Evolutionary conservation across 2,888 invertebrate species (phyloP).

Genomic region (Sthenelais limicola): DNA sequence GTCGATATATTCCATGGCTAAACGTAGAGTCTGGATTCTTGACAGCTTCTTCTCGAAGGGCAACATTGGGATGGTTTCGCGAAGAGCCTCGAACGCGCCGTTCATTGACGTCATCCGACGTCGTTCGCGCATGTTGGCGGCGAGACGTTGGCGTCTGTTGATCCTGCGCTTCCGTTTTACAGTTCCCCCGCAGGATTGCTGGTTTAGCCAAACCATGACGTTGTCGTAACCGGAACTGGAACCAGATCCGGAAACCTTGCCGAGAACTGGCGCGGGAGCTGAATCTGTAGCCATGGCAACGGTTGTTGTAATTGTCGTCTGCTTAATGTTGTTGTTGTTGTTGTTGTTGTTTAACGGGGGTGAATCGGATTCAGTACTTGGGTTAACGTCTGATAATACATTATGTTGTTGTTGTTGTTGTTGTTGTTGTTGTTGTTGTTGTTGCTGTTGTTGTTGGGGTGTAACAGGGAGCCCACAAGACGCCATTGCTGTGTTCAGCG

Average conservation of each 20-base stretch:
- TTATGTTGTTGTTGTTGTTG: too few species aligned
- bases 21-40: slow-evolving; percentile 54
- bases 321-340: too few species aligned
- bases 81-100: slow-evolving; percentile 63
- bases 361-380: too few species aligned
- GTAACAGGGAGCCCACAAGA: slow-evolving; percentile 15
- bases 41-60: slow-evolving; percentile 67
- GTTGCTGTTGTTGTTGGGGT: too few species aligned
- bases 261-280: too few species aligned
- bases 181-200: slow-evolving; percentile 49
- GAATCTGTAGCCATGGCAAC: too few species aligned
- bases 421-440: too few species aligned
- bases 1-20: slow-evolving; percentile 47
- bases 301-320: too few species aligned
- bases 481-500: slow-evolving; percentile 28
- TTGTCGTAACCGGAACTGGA: slow-evolving; percentile 38
- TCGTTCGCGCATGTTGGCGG: slow-evolving; percentile 65
- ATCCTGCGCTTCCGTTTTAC: slow-evolving; percentile 64
- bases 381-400: too few species aligned
- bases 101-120: slow-evolving; percentile 66
- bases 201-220: slow-evolving; percentile 48
- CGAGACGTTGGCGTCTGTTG: slow-evolving; percentile 60
- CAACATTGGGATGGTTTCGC: slow-evolving; percentile 65
- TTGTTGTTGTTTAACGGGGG: too few species aligned
- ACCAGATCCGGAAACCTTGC: slow-evolving; percentile 25